phyloP scores from a whole-genome alignment of 2,113 vertebrate species.

The Tonatia bakeri region DNA sequence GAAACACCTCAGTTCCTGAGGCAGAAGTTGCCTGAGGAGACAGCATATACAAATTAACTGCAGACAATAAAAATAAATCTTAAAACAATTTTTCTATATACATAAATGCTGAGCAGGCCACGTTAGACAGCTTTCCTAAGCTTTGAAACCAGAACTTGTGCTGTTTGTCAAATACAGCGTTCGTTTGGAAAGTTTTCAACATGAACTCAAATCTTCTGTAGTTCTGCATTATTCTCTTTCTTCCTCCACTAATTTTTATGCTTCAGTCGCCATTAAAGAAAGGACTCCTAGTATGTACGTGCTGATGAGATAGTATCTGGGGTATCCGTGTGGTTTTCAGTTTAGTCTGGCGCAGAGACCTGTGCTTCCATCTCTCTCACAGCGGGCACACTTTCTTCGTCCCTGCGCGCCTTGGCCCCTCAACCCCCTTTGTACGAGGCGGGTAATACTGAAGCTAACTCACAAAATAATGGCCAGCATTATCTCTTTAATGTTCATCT shows the following conservation, averaged over 20 bases:
- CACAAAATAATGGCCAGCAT: not conserved
- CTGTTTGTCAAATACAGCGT: not conserved
- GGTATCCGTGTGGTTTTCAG: not conserved
- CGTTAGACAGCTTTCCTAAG: not conserved
- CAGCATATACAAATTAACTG: not conserved
- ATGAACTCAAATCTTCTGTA: not conserved
- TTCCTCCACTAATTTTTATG: not conserved
- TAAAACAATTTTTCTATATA: not conserved
- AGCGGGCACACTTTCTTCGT: not conserved
- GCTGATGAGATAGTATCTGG: not conserved
- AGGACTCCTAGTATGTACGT: not conserved
- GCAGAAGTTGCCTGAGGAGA: not conserved
- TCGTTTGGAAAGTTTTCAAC: not conserved
- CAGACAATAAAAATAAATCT: slow-evolving; percentile 46
- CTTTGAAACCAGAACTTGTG: not conserved
- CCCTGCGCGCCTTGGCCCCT: not conserved
- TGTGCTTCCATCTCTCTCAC: not conserved
- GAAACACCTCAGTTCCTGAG: slow-evolving; percentile 2
- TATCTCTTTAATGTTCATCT: not conserved
- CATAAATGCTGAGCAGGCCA: not conserved
- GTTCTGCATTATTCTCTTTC: not conserved
- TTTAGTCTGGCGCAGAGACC: not conserved
- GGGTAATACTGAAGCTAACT: not conserved
- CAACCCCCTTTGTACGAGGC: not conserved
- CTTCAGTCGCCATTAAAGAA: not conserved